Base-by-base conservation (phyloP, 2,113 vertebrate genomes). In the Columbina picui region DNA sequence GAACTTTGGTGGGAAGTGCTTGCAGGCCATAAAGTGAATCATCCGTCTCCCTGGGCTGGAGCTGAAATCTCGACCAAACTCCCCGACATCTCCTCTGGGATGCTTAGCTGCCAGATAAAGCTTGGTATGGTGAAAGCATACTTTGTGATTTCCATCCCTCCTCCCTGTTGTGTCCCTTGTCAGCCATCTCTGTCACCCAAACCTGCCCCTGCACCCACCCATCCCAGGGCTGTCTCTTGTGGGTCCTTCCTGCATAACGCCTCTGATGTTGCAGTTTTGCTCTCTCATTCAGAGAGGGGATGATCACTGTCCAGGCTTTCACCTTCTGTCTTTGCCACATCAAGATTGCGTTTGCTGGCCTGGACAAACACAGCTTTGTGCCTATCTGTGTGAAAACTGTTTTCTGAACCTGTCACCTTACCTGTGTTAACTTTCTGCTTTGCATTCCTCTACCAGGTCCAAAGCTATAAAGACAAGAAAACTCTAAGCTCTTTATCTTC, bases 11-110 rank as follows among this genome's bases (percentile, higher is more conserved):
- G 70, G 82, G 91, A 92, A 96, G 78, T 88, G 65, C 86, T 96
- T 90, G 88, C 76, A 74, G 82, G 91, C 84, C 74, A 76, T 97
- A 95, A 97, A 98, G 88, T 94, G 83, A 64, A 84, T 96, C 91
- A 88, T 61, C 96, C 77, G 68, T 96, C 76, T 96, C 68, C 43
- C 80, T 60, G 52, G 41, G 68, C 65, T 71, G 52, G n/a, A 78
- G 61, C 38, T 30, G n/a, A 39, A 79, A n/a, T 36, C 88, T 87
- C 8, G 2, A 23, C 69, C 69, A 30, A 56, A 29, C 38, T 94
- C 84, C 25, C 39, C 86, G 85, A 29, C 63, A 17, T 78, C 39
- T 94, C 34, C 34, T 36, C 12, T 0, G 7, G 47, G 32, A 30
- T 70, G 12, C 49, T 89, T 53, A 39, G 30, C 45, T 45, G 43